These are phyloP conservation scores for Dendrolimus kikuchii DNA, from an alignment of 1,140 invertebrate genomes.

Conservation along the genomic window DNA sequence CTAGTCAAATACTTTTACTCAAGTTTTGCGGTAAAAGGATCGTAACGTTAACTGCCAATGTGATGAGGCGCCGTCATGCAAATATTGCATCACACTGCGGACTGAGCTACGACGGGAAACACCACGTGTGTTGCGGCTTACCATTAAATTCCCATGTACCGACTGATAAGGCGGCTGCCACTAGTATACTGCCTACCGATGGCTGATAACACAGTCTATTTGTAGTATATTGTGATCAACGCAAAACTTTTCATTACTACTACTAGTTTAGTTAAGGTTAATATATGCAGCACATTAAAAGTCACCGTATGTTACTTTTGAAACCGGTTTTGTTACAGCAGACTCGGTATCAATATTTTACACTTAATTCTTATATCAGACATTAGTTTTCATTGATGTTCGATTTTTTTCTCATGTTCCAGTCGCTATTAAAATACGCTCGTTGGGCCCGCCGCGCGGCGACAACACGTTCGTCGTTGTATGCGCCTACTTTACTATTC, in stretches of 20 bases:
- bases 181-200: conserved; percentile 24
- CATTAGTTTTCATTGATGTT: no score
- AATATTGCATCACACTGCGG: conserved; percentile 63
- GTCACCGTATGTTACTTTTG: conserved; percentile 10
- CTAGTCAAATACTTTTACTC: conserved; percentile 17
- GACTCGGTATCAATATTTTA: no score
- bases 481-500: conserved; percentile 57
- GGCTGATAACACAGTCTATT: conserved; percentile 40
- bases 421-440: conserved; percentile 36
- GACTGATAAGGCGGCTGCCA: conserved; percentile 30
- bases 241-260: conserved; percentile 10
- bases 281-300: conserved; percentile 37
- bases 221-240: conserved; percentile 26
- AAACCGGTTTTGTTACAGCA: background rate
- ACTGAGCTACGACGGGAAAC: conserved; percentile 36
- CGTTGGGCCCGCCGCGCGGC: conserved; percentile 13
- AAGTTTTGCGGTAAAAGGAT: conserved; percentile 14
- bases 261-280: conserved; percentile 36
- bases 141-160: conserved; percentile 33
- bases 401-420: conserved; percentile 6
- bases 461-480: conserved; percentile 34
- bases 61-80: conserved; percentile 43
- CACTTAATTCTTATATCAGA: no score
- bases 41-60: conserved; percentile 13
- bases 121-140: conserved; percentile 49